Base-by-base conservation (phyloP, 2,888 invertebrate species). In the Chrysodeixis includens region DNA sequence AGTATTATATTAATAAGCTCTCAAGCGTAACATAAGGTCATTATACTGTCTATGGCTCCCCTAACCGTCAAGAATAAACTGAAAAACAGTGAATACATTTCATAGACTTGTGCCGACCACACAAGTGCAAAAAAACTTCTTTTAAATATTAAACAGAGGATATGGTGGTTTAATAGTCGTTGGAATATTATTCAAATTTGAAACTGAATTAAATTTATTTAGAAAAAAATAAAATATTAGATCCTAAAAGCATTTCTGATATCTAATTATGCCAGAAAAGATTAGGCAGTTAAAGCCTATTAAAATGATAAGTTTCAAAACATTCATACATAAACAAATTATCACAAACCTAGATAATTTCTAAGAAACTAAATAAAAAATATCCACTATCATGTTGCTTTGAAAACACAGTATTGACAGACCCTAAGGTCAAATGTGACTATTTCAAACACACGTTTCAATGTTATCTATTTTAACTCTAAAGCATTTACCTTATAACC, bases 391-490 rank as follows among this genome's bases (percentile, higher is more conserved):
- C 9, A 20, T 49, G 10, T 20, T 20, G 5, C 10, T 18, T 14
- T 59, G 56, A 14, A 14, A 18, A 4, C 9, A 32, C 9, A 18
- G 8, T 8, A 40, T 18, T 12, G 4, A 10, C 12, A 59, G 56
- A 67, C 56, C 61, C 20, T 60, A 14, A 76, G 56, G 53, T 51
- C 73, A 66, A 62, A 53, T 62, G 35, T 46, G 14, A 40, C 62
- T 62, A 66, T 59, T 72, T 62, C 56, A 32, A 59, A 30, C 49
- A 44, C 44, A 59, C 49, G 26, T 55, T 59, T 73, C 53, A 66
- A 73, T 74, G 74, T 60, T 57, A 54, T 72, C 59, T 72, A 67
- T 67, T 76, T 57, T 22, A 35, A 57, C 59, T 46, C 18, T 30
- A 16, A 53, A 53, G 30, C 2, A 54, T 53, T 62, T 63, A 68